Percentiles rank a stretch among this genome's conserved stretches.
phyloP scores from a whole-genome alignment of 2,888 invertebrate genomes.

The Apoderus coryli region DNA sequence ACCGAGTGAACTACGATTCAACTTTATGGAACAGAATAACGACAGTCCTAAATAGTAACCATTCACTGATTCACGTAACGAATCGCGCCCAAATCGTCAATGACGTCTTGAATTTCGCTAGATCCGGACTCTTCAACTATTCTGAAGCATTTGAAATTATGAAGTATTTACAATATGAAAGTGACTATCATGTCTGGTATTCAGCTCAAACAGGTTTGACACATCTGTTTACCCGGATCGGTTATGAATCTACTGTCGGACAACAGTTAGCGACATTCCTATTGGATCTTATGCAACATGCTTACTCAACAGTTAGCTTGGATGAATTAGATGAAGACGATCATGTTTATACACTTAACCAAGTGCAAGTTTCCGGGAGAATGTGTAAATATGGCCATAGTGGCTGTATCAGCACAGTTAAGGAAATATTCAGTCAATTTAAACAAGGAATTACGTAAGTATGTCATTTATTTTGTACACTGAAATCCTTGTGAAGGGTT shows the following conservation, averaged over 20 bases:
- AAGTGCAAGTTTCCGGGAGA: slow-evolving; percentile 41
- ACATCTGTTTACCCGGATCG: slow-evolving; percentile 16
- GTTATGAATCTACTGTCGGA: slow-evolving; percentile 14
- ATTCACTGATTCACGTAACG: slow-evolving; percentile 10
- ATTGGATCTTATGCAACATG: slow-evolving; percentile 11
- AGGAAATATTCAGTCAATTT: no score
- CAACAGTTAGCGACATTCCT: slow-evolving; percentile 12
- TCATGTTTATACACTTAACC: slow-evolving; percentile 42
- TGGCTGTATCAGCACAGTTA: no score
- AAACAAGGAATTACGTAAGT: no score
- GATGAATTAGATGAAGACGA: slow-evolving; percentile 9
- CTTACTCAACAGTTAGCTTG: slow-evolving; percentile 12
- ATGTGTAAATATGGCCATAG: no score
- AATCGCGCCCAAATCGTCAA: slow-evolving; percentile 12
- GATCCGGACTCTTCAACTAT: slow-evolving; percentile 7
- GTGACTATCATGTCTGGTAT: slow-evolving; percentile 13
- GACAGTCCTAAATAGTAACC: slow-evolving; percentile 9
- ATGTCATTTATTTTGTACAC: no score
- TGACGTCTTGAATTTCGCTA: slow-evolving; percentile 12
- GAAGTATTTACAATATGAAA: slow-evolving; percentile 11
- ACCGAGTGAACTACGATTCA: slow-evolving; percentile 12
- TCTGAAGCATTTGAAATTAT: slow-evolving; percentile 8
- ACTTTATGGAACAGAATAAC: slow-evolving; percentile 11
- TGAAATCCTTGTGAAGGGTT: no score
- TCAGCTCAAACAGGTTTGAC: slow-evolving; percentile 25